Evolutionary conservation across 2,797 vertebrate genomes (phyloP).

Genomic region (Amblyraja radiata): DNA sequence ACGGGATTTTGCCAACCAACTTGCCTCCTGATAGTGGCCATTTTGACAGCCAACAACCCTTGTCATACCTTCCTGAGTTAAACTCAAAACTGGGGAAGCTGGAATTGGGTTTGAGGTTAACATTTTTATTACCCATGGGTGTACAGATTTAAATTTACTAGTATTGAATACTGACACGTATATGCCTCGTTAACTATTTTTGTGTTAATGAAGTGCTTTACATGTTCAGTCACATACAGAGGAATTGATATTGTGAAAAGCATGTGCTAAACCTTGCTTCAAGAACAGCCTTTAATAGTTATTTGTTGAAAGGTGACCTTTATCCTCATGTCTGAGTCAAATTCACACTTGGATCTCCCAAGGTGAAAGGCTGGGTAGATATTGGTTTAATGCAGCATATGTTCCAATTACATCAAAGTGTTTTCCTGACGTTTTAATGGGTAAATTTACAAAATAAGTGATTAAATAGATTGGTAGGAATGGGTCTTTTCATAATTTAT

Average conservation of each 20-base stretch:
- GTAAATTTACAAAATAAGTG: not conserved
- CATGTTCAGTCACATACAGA: not conserved
- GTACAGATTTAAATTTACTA: not conserved
- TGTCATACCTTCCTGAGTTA: not conserved
- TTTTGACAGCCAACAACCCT: not conserved
- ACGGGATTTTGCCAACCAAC: not conserved
- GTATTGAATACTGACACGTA: not conserved
- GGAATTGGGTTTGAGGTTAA: not conserved
- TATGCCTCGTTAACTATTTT: not conserved
- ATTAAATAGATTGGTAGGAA: not conserved
- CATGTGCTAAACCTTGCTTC: not conserved
- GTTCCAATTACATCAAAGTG: not conserved
- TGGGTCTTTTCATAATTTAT: not conserved
- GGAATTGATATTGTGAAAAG: not conserved
- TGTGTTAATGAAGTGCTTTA: not conserved
- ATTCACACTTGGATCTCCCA: not conserved
- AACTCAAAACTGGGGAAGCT: not conserved
- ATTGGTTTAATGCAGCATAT: not conserved
- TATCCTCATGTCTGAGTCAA: not conserved
- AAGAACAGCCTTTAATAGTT: not conserved
- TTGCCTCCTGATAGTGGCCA: not conserved
- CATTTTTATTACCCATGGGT: not conserved
- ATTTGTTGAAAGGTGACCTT: not conserved
- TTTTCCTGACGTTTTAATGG: not conserved
- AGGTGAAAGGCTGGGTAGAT: not conserved